These are phyloP conservation scores for Pristiophorus japonicus DNA, from an alignment of 2,113 vertebrate species.

Conservation along the genomic window DNA sequence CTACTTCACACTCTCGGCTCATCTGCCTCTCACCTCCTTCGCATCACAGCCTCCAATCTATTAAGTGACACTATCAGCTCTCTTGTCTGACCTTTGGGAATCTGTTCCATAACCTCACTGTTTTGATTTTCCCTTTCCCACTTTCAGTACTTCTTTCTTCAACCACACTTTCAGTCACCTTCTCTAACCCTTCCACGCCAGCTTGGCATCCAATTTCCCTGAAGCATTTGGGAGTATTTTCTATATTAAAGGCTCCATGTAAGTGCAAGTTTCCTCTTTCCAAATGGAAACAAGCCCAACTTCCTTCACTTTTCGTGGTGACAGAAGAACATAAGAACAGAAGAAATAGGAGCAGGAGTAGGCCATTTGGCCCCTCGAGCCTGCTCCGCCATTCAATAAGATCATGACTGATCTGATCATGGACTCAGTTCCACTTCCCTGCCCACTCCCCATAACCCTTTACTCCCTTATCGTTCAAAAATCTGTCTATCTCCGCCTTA, in stretches of 20 bases:
- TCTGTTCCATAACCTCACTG: background rate
- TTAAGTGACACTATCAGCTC: background rate
- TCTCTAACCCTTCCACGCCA: background rate
- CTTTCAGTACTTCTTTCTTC: background rate
- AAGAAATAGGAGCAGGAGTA: no score
- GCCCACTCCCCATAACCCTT: no score
- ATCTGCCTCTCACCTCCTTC: background rate
- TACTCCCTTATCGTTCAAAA: no score
- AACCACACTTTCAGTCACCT: background rate
- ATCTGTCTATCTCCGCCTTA: no score
- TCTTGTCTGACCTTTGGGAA: background rate
- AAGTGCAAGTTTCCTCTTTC: background rate
- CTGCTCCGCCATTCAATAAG: no score
- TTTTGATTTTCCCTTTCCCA: background rate
- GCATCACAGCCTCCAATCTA: background rate
- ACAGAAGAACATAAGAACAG: no score
- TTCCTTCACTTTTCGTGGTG: background rate
- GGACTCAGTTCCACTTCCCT: no score
- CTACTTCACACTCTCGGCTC: background rate
- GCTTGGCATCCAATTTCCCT: background rate
- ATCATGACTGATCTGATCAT: no score
- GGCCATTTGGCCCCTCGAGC: no score
- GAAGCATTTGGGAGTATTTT: background rate
- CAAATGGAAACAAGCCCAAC: background rate
- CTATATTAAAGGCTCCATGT: background rate